phyloP scores from a whole-genome alignment of 2,888 invertebrate genomes.

The Kuschelorhynchus macadamiae region DNA sequence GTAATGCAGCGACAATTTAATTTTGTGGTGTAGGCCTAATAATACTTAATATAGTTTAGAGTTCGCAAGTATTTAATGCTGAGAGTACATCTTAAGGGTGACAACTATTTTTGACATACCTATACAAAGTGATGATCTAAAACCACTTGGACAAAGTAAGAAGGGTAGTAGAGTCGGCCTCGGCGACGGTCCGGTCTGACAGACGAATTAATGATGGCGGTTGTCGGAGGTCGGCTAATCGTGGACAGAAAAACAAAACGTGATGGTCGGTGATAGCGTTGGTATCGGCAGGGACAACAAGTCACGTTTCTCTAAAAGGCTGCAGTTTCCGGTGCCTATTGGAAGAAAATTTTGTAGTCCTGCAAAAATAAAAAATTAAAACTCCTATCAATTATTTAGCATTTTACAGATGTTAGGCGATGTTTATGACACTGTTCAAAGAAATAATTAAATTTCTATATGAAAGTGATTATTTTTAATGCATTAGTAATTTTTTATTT shows the following conservation, averaged over 20 bases:
- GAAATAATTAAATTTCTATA: too few relatives aligned
- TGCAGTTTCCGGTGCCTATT: constrained; percentile 97
- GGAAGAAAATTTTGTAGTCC: constrained; percentile 96
- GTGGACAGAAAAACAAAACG: constrained; percentile 42
- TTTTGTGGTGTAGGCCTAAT: too few relatives aligned
- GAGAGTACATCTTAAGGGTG: too few relatives aligned
- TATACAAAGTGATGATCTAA: constrained; percentile 19
- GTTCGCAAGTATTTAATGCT: too few relatives aligned
- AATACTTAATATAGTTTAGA: too few relatives aligned
- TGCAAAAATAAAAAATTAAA: constrained; percentile 66
- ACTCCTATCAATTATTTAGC: background rate
- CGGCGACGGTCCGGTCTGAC: constrained; percentile 28
- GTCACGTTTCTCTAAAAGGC: constrained; percentile 98
- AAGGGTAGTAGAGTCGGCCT: constrained; percentile 9
- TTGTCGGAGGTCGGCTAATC: constrained; percentile 34
- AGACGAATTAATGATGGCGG: constrained; percentile 40
- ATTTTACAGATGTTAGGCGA: too few relatives aligned
- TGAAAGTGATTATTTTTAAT: too few relatives aligned
- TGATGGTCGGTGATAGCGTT: constrained; percentile 40
- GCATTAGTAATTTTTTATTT: too few relatives aligned
- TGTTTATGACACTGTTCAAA: too few relatives aligned
- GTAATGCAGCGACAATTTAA: too few relatives aligned
- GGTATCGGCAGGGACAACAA: constrained; percentile 69
- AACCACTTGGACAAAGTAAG: constrained; percentile 18
- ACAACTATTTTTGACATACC: constrained; percentile 12